Conservation (phyloP, 1,140 invertebrate species). For the Drosophila eugracilis region DNA sequence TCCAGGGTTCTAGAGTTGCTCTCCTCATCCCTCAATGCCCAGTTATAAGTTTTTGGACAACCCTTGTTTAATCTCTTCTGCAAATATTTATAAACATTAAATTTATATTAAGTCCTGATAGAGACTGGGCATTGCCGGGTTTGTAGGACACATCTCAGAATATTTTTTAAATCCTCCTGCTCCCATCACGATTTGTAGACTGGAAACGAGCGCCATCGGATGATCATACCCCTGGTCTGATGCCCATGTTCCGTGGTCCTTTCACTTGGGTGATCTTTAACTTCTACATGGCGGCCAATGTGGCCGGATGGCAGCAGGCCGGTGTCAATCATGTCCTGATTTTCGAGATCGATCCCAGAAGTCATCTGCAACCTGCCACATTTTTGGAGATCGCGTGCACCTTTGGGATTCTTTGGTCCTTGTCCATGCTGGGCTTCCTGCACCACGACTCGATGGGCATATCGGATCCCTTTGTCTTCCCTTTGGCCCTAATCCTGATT, state of each 20-base stretch:
- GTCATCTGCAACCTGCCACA: constrained; percentile 89
- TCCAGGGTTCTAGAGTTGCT: not conserved
- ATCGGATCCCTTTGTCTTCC: constrained; percentile 86
- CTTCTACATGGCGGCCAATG: constrained; percentile 91
- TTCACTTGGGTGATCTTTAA: constrained; percentile 89
- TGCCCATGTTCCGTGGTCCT: constrained; percentile 88
- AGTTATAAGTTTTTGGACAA: too few species aligned
- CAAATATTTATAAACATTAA: too few species aligned
- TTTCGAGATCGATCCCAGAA: constrained; percentile 91
- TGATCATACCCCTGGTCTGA: constrained; percentile 28
- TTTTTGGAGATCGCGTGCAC: constrained; percentile 90
- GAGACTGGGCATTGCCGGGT: not conserved
- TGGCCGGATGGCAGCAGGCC: constrained; percentile 89
- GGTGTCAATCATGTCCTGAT: constrained; percentile 93
- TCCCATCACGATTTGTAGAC: constrained; percentile 85
- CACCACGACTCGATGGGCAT: constrained; percentile 87
- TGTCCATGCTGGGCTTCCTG: constrained; percentile 85
- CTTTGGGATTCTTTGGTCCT: constrained; percentile 89
- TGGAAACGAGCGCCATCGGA: constrained; percentile 46
- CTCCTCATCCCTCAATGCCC: not conserved
- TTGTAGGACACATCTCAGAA: not conserved
- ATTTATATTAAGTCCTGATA: too few species aligned
- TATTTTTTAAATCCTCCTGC: constrained; percentile 63
- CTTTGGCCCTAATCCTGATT: constrained; percentile 87
- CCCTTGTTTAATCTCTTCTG: too few species aligned